phyloP scores from a whole-genome alignment of 2,888 invertebrate species.

The Brachylomia viminalis region DNA sequence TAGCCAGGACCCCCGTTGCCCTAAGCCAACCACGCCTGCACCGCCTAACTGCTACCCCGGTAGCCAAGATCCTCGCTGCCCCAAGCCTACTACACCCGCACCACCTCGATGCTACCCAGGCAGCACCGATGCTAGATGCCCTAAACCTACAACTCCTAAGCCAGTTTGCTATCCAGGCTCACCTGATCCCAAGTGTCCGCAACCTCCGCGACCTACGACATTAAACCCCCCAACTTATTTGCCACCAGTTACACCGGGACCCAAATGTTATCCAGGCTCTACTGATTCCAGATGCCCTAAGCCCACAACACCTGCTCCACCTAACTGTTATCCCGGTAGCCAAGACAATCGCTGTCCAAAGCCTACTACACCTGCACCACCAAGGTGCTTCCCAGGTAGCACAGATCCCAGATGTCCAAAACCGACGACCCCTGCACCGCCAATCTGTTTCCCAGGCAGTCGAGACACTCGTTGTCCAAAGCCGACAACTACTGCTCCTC shows the following conservation, averaged over 20 bases:
- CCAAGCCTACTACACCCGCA: constrained; percentile 67
- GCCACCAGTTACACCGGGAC: constrained; percentile 68
- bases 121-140: constrained; percentile 69
- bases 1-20: constrained; percentile 69
- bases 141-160: constrained; percentile 51
- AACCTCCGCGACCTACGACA: constrained; percentile 64
- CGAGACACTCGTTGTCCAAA: constrained; percentile 78
- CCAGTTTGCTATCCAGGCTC: constrained; percentile 66
- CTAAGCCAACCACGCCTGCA: background rate
- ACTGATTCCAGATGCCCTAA: constrained; percentile 52
- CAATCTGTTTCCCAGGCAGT: constrained; percentile 71
- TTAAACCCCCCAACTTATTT: constrained; percentile 69
- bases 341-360: constrained; percentile 30
- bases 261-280: constrained; percentile 69
- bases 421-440: constrained; percentile 69
- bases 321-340: constrained; percentile 73
- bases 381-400: constrained; percentile 73
- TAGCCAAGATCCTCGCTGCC: background rate
- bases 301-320: constrained; percentile 69
- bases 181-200: constrained; percentile 72
- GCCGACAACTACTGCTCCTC: constrained; percentile 67
- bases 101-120: constrained; percentile 69
- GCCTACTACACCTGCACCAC: constrained; percentile 61
- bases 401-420: constrained; percentile 78
- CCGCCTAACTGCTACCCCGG: constrained; percentile 18